Evolutionary conservation across 2,888 invertebrate genomes (phyloP).

Genomic region (Archaeoteleia sp.): DNA sequence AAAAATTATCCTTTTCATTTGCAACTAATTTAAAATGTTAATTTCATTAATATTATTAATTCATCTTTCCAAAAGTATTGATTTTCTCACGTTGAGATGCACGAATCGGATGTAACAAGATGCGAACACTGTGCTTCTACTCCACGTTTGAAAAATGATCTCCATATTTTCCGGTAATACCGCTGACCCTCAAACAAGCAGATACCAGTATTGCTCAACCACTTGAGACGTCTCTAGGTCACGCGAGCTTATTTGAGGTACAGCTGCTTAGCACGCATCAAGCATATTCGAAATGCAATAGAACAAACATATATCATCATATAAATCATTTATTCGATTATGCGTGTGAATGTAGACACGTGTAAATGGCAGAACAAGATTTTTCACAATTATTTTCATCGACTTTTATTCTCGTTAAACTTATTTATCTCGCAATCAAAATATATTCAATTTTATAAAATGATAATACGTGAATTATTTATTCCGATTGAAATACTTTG

Average conservation of each 20-base stretch:
- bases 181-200: constrained; percentile 50
- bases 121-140: constrained; percentile 13
- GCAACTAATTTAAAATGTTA: too few relatives aligned
- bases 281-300: constrained; percentile 29
- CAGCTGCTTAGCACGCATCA: constrained; percentile 58
- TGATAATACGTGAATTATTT: too few relatives aligned
- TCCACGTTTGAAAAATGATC: constrained; percentile 6
- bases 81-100: too few relatives aligned
- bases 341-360: constrained; percentile 1
- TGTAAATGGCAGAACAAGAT: constrained; percentile 4
- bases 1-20: too few relatives aligned
- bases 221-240: constrained; percentile 57
- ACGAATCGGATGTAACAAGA: neutral
- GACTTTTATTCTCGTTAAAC: too few relatives aligned
- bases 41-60: too few relatives aligned
- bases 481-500: too few relatives aligned
- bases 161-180: constrained; percentile 48
- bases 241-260: constrained; percentile 60
- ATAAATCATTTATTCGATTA: constrained; percentile 17
- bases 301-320: constrained; percentile 26
- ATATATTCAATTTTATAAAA: too few relatives aligned
- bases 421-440: too few relatives aligned
- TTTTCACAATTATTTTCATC: too few relatives aligned
- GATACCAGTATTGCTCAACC: constrained; percentile 57
- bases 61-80: too few relatives aligned